A percentile compares a stretch with the other conserved stretches of the same genome.
Evolutionary conservation across 2,113 vertebrate genomes (phyloP).

Genomic region (Silurus asotus): DNA sequence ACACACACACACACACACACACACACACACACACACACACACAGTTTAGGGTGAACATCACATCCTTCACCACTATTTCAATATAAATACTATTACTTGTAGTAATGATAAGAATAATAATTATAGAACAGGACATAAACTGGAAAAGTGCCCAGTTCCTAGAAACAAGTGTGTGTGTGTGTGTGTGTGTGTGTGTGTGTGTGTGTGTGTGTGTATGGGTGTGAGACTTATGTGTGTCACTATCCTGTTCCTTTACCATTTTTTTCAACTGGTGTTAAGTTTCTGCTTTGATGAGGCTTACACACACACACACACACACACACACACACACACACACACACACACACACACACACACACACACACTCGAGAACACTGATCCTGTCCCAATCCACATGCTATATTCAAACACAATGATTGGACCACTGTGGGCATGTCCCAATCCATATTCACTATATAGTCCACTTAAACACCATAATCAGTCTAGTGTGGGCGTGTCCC

Average conservation of each 20-base stretch:
- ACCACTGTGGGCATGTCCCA: too few relatives aligned
- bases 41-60: neutral
- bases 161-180: neutral
- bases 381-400: too few relatives aligned
- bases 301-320: neutral
- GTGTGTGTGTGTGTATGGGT: neutral
- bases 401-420: too few relatives aligned
- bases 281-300: neutral
- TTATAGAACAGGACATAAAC: neutral
- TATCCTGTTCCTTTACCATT: neutral
- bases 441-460: too few relatives aligned
- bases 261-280: neutral
- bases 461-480: too few relatives aligned
- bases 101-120: neutral
- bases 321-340: neutral
- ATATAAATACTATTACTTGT: neutral
- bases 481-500: too few relatives aligned
- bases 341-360: neutral
- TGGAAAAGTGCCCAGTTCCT: neutral
- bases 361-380: neutral
- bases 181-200: neutral
- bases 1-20: constrained; percentile 64
- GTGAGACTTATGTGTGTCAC: neutral
- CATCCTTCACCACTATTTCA: neutral
- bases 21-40: neutral